These are phyloP conservation scores for Shargacucullia verbasci DNA, from an alignment of 2,888 invertebrate species.

Conservation along the genomic window DNA sequence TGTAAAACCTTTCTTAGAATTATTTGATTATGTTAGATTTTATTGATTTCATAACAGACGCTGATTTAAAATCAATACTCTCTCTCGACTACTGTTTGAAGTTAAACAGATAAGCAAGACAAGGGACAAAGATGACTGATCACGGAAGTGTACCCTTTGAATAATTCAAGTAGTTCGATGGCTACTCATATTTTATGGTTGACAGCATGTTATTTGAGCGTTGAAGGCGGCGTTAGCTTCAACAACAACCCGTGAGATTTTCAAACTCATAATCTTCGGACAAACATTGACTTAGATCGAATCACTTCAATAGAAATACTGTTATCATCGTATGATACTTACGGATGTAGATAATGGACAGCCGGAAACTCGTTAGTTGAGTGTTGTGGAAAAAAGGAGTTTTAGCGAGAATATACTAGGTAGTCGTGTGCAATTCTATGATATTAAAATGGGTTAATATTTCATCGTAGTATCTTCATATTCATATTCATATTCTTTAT, in stretches of 20 bases:
- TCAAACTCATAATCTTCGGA: conserved; percentile 70
- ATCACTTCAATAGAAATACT: conserved; percentile 59
- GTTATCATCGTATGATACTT: conserved; percentile 63
- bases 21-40: too few species aligned
- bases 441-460: too few species aligned
- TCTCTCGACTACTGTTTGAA: conserved; percentile 26
- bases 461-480: too few species aligned
- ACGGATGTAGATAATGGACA: conserved; percentile 38
- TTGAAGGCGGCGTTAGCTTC: conserved; percentile 47
- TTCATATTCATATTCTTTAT: too few species aligned
- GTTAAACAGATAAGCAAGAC: conserved; percentile 7
- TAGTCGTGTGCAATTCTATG: too few species aligned
- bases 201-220: conserved; percentile 60
- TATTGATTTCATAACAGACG: conserved; percentile 1
- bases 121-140: conserved; percentile 37
- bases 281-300: conserved; percentile 74
- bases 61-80: conserved; percentile 27
- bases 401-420: too few species aligned
- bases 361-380: conserved; percentile 7
- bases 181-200: conserved; percentile 52
- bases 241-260: conserved; percentile 72
- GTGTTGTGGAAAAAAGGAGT: background rate
- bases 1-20: too few species aligned
- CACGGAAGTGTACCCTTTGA: conserved; percentile 43
- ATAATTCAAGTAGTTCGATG: conserved; percentile 50